Evolutionary conservation across 1,140 invertebrate genomes (phyloP).

Genomic region (Drosophila seguyi): DNA sequence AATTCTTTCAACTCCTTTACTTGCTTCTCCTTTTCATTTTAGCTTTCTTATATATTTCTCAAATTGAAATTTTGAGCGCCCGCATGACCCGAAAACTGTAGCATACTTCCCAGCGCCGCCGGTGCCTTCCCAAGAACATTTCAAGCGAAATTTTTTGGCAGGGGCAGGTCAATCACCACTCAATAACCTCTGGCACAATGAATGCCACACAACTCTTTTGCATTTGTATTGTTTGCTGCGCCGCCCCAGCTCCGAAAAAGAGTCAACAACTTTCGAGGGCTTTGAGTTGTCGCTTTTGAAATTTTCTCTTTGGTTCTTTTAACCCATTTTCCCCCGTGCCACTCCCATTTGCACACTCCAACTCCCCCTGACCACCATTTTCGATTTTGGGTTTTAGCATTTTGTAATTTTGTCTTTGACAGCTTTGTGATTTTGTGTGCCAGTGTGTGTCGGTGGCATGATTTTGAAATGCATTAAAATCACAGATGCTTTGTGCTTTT

Average conservation of each 20-base stretch:
- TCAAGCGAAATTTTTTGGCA: background rate
- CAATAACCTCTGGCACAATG: conserved; percentile 54
- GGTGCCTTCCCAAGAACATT: conserved; percentile 7
- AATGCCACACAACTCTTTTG: conserved; percentile 51
- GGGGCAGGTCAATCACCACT: conserved; percentile 68
- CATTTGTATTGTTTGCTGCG: conserved; percentile 33
- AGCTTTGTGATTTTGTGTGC: conserved; percentile 35
- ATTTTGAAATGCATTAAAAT: conserved; percentile 58
- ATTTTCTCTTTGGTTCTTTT: conserved; percentile 25
- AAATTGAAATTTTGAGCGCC: conserved; percentile 38
- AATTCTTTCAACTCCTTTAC: background rate
- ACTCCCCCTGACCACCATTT: conserved; percentile 9
- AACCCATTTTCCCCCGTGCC: background rate
- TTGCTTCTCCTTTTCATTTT: background rate
- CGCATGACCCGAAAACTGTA: conserved; percentile 43
- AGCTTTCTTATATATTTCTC: conserved; percentile 14
- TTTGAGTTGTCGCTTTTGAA: conserved; percentile 46
- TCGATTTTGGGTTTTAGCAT: conserved; percentile 43
- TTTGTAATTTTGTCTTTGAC: conserved; percentile 75
- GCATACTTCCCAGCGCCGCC: conserved; percentile 61
- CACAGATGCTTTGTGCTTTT: conserved; percentile 33
- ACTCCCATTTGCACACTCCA: background rate
- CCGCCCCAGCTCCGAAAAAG: conserved; percentile 15
- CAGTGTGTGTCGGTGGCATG: conserved; percentile 27
- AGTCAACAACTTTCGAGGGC: conserved; percentile 45